These are phyloP conservation scores for Tauraco erythrolophus DNA, from an alignment of 2,113 vertebrate genomes.

Conservation along the genomic window DNA sequence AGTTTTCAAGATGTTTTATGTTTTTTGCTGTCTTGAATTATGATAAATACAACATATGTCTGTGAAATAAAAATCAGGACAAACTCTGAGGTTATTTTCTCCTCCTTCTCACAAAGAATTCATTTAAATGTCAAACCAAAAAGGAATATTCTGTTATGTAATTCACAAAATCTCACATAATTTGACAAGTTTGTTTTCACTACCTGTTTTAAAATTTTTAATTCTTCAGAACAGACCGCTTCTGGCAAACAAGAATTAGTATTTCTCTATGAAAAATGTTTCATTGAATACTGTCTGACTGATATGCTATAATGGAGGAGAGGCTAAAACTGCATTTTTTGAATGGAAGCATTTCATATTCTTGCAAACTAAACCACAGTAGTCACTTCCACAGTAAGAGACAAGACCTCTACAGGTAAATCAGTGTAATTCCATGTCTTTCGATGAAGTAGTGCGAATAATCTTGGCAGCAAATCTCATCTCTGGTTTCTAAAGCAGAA, in stretches of 20 bases:
- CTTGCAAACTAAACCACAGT: not conserved
- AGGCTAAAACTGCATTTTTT: not conserved
- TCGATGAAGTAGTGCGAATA: not conserved
- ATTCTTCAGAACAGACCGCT: not conserved
- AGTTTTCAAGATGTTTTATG: not conserved
- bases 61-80: not conserved
- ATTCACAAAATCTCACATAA: not conserved
- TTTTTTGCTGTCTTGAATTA: not conserved
- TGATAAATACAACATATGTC: not conserved
- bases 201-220: not conserved
- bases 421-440: not conserved
- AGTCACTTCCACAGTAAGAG: not conserved
- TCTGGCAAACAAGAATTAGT: not conserved
- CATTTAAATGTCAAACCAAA: not conserved
- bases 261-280: not conserved
- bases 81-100: not conserved
- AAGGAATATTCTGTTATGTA: not conserved
- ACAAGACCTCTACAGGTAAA: not conserved
- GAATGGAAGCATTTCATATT: not conserved
- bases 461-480: not conserved
- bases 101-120: not conserved
- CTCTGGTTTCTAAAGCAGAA: not conserved
- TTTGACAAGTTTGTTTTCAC: not conserved
- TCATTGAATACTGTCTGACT: not conserved
- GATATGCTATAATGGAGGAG: not conserved